Evolutionary conservation across 2,888 invertebrate genomes (phyloP).

Genomic region (Epinotia demarniana): DNA sequence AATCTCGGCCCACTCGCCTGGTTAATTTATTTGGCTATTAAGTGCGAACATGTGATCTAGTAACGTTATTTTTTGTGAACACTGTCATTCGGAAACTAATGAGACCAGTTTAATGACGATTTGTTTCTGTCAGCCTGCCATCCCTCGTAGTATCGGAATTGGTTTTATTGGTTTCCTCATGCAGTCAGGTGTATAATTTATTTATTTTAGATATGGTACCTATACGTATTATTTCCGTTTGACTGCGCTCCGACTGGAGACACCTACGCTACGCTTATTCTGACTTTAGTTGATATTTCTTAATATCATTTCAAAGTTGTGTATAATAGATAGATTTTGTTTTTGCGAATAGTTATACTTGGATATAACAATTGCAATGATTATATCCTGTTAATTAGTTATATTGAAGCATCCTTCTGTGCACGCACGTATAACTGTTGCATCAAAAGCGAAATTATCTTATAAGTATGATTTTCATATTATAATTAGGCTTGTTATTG

Average conservation of each 20-base stretch:
- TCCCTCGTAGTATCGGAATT: slow-evolving; percentile 68
- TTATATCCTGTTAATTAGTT: slow-evolving; percentile 70
- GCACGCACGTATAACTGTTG: slow-evolving; percentile 76
- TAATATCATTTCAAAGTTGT: slow-evolving; percentile 81
- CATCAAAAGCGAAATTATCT: slow-evolving; percentile 80
- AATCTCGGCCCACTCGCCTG: slow-evolving; percentile 62
- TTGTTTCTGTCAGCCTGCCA: slow-evolving; percentile 72
- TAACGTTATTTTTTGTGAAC: slow-evolving; percentile 76
- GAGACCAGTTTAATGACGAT: slow-evolving; percentile 78
- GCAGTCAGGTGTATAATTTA: slow-evolving; percentile 72
- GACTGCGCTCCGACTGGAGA: slow-evolving; percentile 56
- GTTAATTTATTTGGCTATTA: slow-evolving; percentile 83
- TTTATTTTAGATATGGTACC: slow-evolving; percentile 65
- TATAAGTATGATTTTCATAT: slow-evolving; percentile 81
- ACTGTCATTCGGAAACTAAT: slow-evolving; percentile 80
- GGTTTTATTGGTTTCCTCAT: slow-evolving; percentile 78
- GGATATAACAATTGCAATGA: slow-evolving; percentile 57
- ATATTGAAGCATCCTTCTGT: slow-evolving; percentile 71
- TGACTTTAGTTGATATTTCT: slow-evolving; percentile 79
- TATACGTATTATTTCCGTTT: slow-evolving; percentile 50
- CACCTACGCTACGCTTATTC: slow-evolving; percentile 52
- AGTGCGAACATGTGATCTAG: slow-evolving; percentile 83
- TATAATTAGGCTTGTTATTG: slow-evolving; percentile 72
- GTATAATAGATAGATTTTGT: slow-evolving; percentile 32
- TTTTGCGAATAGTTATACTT: slow-evolving; percentile 40